Evolutionary conservation across 2,888 invertebrate genomes (phyloP), one percentile per base, ranked within the genome.

Genomic region (Calephelis perditalis): DNA sequence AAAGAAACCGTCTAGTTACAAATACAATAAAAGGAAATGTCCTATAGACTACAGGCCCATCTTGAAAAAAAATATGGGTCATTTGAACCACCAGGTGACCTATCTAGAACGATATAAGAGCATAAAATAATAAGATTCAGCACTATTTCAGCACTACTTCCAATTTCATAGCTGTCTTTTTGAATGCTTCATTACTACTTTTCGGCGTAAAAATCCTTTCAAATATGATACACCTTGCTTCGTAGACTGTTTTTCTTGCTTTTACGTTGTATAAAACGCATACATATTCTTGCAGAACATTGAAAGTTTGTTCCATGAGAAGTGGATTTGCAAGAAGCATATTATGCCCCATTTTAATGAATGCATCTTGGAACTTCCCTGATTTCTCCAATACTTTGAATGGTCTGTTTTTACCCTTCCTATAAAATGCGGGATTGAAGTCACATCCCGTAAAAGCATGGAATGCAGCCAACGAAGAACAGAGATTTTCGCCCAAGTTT

Each of bases 201-300:
- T 68, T 67, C 60, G 65, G 63, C 15, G 66, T 67, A 62, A 64
- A 68, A 65, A 66, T 68, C 62, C 62, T 68, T 15, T 65, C 65
- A 12, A 64, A 67, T 61, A 65, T 60, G 54, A 64, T 64, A 64
- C 65, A 66, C 61, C 65, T 62, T 62, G 65, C 63, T 63, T 66
- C 63, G 57, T 67, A 65, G 62, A 62, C 61, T 54, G 62, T 62
- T 62, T 61, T 55, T 59, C 60, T 61, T 62, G 65, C 65, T 65
- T 62, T 66, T 57, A 66, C 63, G 60, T 65, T 67, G 63, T 66
- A 65, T 60, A 66, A 62, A 59, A 65, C 15, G 46, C 59, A 59
- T 57, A 62, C 59, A 59, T 60, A 67, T 62, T 66, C 63, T 65
- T 67, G 63, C 60, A 66, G 62, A 65, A 66, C 62, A 62, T 64